phyloP scores from a whole-genome alignment of 1,140 invertebrate genomes.

The Melipona quadrifasciata region DNA sequence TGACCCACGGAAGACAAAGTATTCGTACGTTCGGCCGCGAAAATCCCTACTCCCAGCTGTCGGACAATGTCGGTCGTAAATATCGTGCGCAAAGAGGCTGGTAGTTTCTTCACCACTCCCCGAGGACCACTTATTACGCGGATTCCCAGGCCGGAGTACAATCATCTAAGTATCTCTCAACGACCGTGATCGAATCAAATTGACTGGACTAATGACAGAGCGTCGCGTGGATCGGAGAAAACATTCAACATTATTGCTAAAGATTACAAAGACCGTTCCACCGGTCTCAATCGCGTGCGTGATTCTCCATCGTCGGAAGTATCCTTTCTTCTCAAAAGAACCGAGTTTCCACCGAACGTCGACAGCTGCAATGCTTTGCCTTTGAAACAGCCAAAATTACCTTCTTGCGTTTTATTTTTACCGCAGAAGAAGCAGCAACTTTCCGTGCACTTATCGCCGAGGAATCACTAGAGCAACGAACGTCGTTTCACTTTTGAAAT shows the following conservation, averaged over 20 bases:
- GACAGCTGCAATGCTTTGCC: not conserved
- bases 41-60: conserved; percentile 72
- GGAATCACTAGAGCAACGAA: no score
- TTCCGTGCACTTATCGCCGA: no score
- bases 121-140: conserved; percentile 77
- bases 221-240: conserved; percentile 4
- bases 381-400: not conserved
- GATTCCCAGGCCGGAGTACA: conserved; percentile 74
- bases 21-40: conserved; percentile 42
- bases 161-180: conserved; percentile 80
- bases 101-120: conserved; percentile 74
- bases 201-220: conserved; percentile 52
- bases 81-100: conserved; percentile 71
- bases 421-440: no score
- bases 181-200: conserved; percentile 61
- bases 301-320: no score
- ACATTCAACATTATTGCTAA: not conserved
- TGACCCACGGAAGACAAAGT: conserved; percentile 12
- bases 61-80: conserved; percentile 78
- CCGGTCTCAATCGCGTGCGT: not conserved
- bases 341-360: not conserved
- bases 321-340: not conserved
- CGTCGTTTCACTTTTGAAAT: no score
- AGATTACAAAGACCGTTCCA: conserved; percentile 24
- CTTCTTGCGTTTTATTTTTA: no score